Percentiles rank a stretch among this genome's conserved stretches.
phyloP scores from a whole-genome alignment of 2,888 invertebrate genomes.

The Megamerina dolium region DNA sequence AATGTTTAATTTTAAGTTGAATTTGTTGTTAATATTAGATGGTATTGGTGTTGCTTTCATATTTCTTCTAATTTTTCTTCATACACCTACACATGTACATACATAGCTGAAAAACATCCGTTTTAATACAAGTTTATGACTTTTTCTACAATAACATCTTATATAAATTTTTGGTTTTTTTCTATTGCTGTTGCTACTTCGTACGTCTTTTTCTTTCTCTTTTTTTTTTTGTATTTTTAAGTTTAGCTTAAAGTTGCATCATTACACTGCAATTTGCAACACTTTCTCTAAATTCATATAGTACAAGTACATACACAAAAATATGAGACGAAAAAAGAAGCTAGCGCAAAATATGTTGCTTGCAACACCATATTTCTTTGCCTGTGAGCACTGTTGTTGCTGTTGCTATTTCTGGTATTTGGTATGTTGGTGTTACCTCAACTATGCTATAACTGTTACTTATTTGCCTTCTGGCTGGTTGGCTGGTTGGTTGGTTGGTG shows the following conservation, averaged over 20 bases:
- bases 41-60: slow-evolving; percentile 7
- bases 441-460: too few relatives aligned
- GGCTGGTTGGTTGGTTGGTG: too few relatives aligned
- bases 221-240: slow-evolving; percentile 1
- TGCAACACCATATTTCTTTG: too few relatives aligned
- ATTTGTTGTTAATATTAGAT: slow-evolving; percentile 15
- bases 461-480: too few relatives aligned
- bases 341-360: too few relatives aligned
- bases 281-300: too few relatives aligned
- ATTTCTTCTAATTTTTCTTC: slow-evolving; percentile 6
- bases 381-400: too few relatives aligned
- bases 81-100: background rate
- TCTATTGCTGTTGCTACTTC: background rate
- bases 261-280: slow-evolving; percentile 11
- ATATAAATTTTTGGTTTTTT: slow-evolving; percentile 1
- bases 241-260: slow-evolving; percentile 11
- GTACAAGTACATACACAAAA: too few relatives aligned
- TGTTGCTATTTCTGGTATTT: too few relatives aligned
- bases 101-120: background rate
- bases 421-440: too few relatives aligned
- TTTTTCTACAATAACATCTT: too few relatives aligned
- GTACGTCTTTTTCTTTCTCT: background rate
- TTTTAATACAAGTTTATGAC: slow-evolving; percentile 7
- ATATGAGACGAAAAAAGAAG: too few relatives aligned
- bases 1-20: slow-evolving; percentile 21